Conservation (phyloP, 1,140 invertebrate genomes). For the Magallana ariakensis region DNA sequence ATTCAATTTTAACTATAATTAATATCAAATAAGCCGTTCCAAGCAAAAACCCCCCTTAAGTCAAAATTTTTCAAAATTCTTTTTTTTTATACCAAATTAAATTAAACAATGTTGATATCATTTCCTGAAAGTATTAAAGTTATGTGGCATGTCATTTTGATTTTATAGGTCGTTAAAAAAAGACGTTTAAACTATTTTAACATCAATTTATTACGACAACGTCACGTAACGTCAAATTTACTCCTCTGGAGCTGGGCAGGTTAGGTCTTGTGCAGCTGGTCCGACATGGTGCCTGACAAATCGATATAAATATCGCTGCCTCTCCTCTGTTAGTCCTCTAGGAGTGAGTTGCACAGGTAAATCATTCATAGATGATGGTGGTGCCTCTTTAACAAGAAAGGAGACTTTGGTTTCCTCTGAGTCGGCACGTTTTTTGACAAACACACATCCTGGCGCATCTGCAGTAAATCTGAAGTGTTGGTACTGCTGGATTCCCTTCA, state of each 20-base stretch:
- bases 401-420: background rate
- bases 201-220: background rate
- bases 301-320: background rate
- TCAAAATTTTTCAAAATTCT: no score
- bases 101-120: no score
- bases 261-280: background rate
- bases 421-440: background rate
- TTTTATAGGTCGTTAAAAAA: no score
- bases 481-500: background rate
- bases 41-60: no score
- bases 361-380: background rate
- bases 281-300: background rate
- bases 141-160: no score
- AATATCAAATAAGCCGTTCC: no score
- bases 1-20: no score
- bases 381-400: background rate
- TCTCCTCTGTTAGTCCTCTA: constrained; percentile 2
- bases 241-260: background rate
- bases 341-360: background rate
- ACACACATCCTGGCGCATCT: background rate
- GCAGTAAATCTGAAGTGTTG: background rate
- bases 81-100: no score
- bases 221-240: background rate
- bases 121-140: no score
- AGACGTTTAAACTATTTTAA: background rate